A percentile compares a stretch with the other conserved stretches of the same genome.
Conservation (phyloP, 1,140 invertebrate species). For the Penaeus japonicus region DNA sequence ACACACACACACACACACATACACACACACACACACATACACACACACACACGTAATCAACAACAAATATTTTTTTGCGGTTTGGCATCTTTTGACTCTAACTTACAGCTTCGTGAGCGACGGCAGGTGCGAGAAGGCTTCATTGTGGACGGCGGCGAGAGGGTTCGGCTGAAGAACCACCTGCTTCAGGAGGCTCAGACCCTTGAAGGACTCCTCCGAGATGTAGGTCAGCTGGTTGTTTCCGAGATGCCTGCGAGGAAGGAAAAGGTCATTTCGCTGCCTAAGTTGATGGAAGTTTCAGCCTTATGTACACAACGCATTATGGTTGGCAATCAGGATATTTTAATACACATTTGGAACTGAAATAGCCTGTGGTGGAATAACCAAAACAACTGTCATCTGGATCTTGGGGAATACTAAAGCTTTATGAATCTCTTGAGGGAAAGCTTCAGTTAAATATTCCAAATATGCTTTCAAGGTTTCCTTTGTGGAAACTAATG, state of each 20-base stretch:
- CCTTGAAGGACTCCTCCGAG: slow-evolving; percentile 29
- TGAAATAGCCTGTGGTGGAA: too few relatives aligned
- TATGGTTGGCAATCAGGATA: background rate
- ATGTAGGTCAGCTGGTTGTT: slow-evolving; percentile 49
- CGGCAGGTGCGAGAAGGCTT: slow-evolving; percentile 54
- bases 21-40: background rate
- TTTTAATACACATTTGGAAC: too few relatives aligned
- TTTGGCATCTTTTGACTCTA: background rate
- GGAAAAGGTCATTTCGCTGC: background rate
- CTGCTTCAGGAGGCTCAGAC: slow-evolving; percentile 32
- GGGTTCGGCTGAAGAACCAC: slow-evolving; percentile 54
- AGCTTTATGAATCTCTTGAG: too few relatives aligned
- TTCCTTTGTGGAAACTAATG: too few relatives aligned
- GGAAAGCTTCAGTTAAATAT: too few relatives aligned
- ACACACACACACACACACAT: background rate
- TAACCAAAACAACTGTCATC: too few relatives aligned
- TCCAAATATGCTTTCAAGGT: too few relatives aligned
- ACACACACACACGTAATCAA: background rate
- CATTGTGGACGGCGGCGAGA: slow-evolving; percentile 32
- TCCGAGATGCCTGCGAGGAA: slow-evolving; percentile 30
- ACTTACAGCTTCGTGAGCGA: slow-evolving; percentile 57
- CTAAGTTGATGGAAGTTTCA: background rate
- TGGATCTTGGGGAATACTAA: too few relatives aligned
- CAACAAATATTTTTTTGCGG: too few relatives aligned
- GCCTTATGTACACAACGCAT: background rate